A percentile compares a stretch with the other conserved stretches of the same genome.
phyloP scores from a whole-genome alignment of 2,888 invertebrate genomes.

The Hirudinaria manillensis region DNA sequence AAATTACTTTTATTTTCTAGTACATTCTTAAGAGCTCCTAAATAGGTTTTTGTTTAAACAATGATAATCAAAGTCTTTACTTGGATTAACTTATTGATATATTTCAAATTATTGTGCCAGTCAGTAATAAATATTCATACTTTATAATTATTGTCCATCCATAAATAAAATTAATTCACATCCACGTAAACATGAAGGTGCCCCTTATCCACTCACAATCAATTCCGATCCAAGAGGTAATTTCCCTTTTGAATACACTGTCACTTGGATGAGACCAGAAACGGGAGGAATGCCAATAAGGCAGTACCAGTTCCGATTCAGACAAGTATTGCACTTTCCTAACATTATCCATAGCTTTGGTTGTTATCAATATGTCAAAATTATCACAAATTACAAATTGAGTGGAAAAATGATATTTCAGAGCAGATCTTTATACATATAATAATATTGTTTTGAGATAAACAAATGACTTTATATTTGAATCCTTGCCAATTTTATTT shows the following conservation, averaged over 20 bases:
- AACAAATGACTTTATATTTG: too few species aligned
- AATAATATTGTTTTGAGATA: too few species aligned
- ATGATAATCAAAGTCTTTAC: too few species aligned
- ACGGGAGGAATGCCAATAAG: slow-evolving; percentile 42
- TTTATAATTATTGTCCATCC: too few species aligned
- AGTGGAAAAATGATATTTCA: too few species aligned
- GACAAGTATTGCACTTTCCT: slow-evolving; percentile 37
- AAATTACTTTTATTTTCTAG: too few species aligned
- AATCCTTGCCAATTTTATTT: too few species aligned
- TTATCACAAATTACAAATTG: background rate
- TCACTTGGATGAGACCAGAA: slow-evolving; percentile 42
- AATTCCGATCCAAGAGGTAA: slow-evolving; percentile 34
- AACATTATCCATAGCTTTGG: background rate
- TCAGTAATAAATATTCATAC: background rate
- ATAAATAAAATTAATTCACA: too few species aligned
- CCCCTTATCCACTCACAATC: slow-evolving; percentile 38
- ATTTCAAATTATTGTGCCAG: too few species aligned
- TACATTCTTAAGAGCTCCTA: too few species aligned
- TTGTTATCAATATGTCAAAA: background rate
- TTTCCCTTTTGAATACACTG: slow-evolving; percentile 39
- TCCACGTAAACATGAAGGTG: slow-evolving; percentile 36
- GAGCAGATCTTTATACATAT: too few species aligned
- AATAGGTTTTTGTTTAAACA: background rate
- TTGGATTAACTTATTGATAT: too few species aligned
- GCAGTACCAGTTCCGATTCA: slow-evolving; percentile 40